A percentile compares a stretch with the other conserved stretches of the same genome.
phyloP scores from a whole-genome alignment of 2,888 invertebrate genomes.

The Drosophila demipolita region DNA sequence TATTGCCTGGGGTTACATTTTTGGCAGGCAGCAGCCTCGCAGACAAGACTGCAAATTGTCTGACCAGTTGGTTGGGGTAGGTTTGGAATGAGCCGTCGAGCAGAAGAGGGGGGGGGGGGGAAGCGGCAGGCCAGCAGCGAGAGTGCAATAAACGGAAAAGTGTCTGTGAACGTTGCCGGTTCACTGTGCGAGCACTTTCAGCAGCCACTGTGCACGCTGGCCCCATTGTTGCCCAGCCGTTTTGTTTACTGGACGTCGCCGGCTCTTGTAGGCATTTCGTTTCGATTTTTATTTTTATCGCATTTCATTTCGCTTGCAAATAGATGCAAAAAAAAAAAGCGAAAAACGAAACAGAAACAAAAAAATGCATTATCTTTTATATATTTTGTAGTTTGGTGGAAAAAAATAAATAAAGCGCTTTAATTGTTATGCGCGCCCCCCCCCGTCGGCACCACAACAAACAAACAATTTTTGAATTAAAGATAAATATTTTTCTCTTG shows the following conservation, averaged over 20 bases:
- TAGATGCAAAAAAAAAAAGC: conserved; percentile 19
- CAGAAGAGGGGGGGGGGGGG: not conserved
- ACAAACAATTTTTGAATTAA: conserved; percentile 44
- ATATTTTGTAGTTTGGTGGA: conserved; percentile 17
- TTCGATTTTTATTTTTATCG: conserved; percentile 20
- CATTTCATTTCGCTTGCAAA: conserved; percentile 32
- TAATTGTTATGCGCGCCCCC: conserved; percentile 37
- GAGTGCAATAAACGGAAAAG: conserved; percentile 77
- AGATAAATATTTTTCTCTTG: conserved; percentile 33
- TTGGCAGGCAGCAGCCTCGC: conserved; percentile 69
- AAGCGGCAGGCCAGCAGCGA: conserved; percentile 27
- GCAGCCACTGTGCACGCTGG: conserved; percentile 58
- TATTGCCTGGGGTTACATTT: conserved; percentile 78
- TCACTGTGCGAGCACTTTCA: conserved; percentile 41
- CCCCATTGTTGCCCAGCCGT: conserved; percentile 52
- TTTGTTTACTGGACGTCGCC: conserved; percentile 57
- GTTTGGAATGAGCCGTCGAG: not conserved
- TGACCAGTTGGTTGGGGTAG: conserved; percentile 55
- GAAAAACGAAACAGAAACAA: not conserved
- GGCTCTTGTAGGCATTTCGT: conserved; percentile 21
- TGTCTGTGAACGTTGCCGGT: conserved; percentile 54
- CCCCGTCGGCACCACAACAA: not conserved
- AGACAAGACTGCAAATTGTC: conserved; percentile 76
- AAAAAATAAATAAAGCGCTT: conserved; percentile 41
- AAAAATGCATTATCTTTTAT: conserved; percentile 8